phyloP scores from a whole-genome alignment of 2,113 vertebrate species.

The Daphoenositta chrysoptera region DNA sequence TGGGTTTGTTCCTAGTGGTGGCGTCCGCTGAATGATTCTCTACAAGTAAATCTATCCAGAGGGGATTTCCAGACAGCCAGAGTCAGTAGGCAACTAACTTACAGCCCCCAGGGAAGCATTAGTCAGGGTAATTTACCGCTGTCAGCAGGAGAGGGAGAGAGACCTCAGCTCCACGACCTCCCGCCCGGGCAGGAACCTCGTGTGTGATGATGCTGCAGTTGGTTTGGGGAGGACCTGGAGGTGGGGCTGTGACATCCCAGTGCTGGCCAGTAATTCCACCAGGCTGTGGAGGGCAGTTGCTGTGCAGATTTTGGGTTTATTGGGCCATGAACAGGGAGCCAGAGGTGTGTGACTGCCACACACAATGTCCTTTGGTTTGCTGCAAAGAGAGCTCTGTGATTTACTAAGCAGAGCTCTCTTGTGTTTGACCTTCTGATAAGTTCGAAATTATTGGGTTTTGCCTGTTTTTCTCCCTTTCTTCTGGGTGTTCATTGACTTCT shows the following conservation, averaged over 20 bases:
- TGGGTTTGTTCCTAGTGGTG: constrained; percentile 36
- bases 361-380: neutral
- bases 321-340: neutral
- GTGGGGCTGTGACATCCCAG: neutral
- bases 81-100: constrained; percentile 44
- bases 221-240: neutral
- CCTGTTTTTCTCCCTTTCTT: neutral
- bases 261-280: neutral
- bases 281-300: neutral
- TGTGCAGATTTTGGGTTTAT: neutral
- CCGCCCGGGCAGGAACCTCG: neutral
- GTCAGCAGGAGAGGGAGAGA: neutral
- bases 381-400: neutral
- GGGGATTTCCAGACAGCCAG: constrained; percentile 52
- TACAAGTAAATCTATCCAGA: constrained; percentile 55
- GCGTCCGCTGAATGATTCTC: constrained; percentile 35
- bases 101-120: constrained; percentile 15
- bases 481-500: neutral
- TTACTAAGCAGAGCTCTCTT: neutral
- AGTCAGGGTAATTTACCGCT: constrained; percentile 15
- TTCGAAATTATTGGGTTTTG: neutral
- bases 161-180: constrained; percentile 12
- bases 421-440: neutral
- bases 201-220: neutral
- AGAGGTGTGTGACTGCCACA: neutral